These are phyloP conservation scores for Trinorchestia longiramus DNA, from an alignment of 1,140 invertebrate genomes.

Conservation along the genomic window DNA sequence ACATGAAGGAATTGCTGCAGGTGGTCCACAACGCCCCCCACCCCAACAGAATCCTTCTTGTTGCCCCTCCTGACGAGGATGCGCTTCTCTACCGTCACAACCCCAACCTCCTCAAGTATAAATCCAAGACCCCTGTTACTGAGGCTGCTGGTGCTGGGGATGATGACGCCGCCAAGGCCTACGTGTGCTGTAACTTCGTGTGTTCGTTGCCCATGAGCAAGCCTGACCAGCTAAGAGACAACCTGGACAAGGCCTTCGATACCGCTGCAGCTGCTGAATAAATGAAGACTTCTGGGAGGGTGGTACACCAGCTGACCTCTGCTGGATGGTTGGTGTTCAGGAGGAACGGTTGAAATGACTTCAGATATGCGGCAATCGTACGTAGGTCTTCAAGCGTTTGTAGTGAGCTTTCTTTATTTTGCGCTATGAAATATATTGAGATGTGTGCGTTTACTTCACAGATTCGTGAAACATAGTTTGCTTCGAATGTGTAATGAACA, in stretches of 20 bases:
- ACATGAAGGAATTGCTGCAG: conserved; percentile 77
- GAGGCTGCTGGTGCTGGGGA: neutral
- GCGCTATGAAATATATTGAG: neutral
- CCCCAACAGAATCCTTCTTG: conserved; percentile 79
- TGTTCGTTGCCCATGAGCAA: conserved; percentile 84
- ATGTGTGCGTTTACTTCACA: neutral
- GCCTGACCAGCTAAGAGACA: conserved; percentile 76
- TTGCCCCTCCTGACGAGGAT: conserved; percentile 74
- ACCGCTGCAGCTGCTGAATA: conserved; percentile 1
- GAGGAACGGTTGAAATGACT: neutral
- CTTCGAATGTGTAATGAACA: neutral
- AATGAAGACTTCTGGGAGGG: neutral
- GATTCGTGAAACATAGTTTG: neutral
- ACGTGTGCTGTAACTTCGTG: conserved; percentile 83
- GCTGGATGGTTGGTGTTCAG: neutral
- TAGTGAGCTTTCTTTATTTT: neutral
- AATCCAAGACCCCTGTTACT: conserved; percentile 71
- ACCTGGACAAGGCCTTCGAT: conserved; percentile 71
- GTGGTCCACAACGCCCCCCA: conserved; percentile 78
- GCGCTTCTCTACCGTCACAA: conserved; percentile 63
- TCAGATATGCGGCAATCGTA: neutral
- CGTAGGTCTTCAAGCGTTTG: neutral
- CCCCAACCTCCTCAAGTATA: conserved; percentile 68
- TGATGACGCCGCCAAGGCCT: conserved; percentile 76
- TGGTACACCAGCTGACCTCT: neutral